These are phyloP conservation scores for Eutolmus rufibarbis DNA, from an alignment of 2,888 invertebrate genomes.

Conservation along the genomic window DNA sequence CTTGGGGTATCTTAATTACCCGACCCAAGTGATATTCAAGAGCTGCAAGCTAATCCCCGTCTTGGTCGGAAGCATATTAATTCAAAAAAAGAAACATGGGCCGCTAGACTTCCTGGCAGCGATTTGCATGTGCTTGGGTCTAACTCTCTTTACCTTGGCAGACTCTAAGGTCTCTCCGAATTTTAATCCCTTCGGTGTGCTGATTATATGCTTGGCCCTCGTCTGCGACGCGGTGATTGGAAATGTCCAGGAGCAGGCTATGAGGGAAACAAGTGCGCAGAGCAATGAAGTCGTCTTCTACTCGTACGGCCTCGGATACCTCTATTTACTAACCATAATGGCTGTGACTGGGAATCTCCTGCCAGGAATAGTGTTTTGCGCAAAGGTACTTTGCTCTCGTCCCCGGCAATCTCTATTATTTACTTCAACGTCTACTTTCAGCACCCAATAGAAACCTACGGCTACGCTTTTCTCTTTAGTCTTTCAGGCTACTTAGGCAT, in stretches of 20 bases:
- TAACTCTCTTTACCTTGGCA: slow-evolving; percentile 89
- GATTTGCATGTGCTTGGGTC: slow-evolving; percentile 83
- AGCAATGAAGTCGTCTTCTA: slow-evolving; percentile 93
- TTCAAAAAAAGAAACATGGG: slow-evolving; percentile 87
- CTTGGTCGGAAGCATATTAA: slow-evolving; percentile 90
- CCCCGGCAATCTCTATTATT: slow-evolving; percentile 45
- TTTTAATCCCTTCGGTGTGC: slow-evolving; percentile 73
- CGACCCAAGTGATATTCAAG: slow-evolving; percentile 96
- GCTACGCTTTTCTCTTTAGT: slow-evolving; percentile 86
- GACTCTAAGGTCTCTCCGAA: slow-evolving; percentile 79
- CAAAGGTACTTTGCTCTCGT: slow-evolving; percentile 67
- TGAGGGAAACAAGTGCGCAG: slow-evolving; percentile 82
- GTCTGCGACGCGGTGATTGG: slow-evolving; percentile 95
- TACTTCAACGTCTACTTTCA: slow-evolving; percentile 59
- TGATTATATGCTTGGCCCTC: slow-evolving; percentile 83
- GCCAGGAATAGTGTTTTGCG: slow-evolving; percentile 79
- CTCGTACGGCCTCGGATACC: slow-evolving; percentile 87
- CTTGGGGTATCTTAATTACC: slow-evolving; percentile 93
- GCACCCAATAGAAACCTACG: slow-evolving; percentile 79
- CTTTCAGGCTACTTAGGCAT: slow-evolving; percentile 91
- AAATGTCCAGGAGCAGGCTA: slow-evolving; percentile 95
- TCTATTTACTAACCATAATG: slow-evolving; percentile 80
- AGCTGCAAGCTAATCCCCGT: slow-evolving; percentile 97
- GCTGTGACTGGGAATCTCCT: slow-evolving; percentile 75
- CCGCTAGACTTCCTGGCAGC: slow-evolving; percentile 85